Evolutionary conservation across 2,888 invertebrate genomes (phyloP), one percentile per base, ranked within the genome.

Genomic region (Dorcus hopei): DNA sequence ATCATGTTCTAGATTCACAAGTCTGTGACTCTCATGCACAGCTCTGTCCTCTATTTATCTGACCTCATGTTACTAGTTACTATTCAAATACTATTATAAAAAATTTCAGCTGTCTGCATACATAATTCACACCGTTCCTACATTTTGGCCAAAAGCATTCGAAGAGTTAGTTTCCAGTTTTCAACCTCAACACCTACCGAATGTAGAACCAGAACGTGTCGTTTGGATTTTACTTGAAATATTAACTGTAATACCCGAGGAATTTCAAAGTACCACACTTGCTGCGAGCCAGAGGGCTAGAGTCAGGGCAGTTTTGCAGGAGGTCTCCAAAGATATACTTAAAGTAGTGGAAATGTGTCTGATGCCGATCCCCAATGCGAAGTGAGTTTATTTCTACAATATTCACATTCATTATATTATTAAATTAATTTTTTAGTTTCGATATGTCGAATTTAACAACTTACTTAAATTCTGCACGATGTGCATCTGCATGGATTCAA

Each of bases 191-290:
- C 80, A 82, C 71, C 79, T 85, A 65, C 84, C 85, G 38, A 82
- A 82, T 74, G 83, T 83, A 68, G 83, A 81, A 69, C 83, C 83
- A 59, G 84, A 82, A 70, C 83, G 82, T 68, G 84, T 84, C 65
- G 80, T 83, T 58, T 87, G 83, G 83, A 86, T 87, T 62, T 83
- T 96, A 69, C 76, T 96, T 53, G 91, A 93, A 81, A 89, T 95
- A 41, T 81, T 96, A 11, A 88, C 90, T 68, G 90, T 92, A 54
- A 86, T 96, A 73, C 94, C 95, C 26, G 91, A 91, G 80, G 95
- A 96, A 80, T 81, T 80, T 73, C 79, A 80, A 72, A 80, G 78
- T 58, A 80, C 79, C 57, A 72, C 74, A 53, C 70, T 81, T 62
- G 70, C 78, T 9, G 70, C 74, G 55, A 74, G 72, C 61, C 79